phyloP scores from a whole-genome alignment of 2,113 vertebrate species.

The Lycaon pictus region DNA sequence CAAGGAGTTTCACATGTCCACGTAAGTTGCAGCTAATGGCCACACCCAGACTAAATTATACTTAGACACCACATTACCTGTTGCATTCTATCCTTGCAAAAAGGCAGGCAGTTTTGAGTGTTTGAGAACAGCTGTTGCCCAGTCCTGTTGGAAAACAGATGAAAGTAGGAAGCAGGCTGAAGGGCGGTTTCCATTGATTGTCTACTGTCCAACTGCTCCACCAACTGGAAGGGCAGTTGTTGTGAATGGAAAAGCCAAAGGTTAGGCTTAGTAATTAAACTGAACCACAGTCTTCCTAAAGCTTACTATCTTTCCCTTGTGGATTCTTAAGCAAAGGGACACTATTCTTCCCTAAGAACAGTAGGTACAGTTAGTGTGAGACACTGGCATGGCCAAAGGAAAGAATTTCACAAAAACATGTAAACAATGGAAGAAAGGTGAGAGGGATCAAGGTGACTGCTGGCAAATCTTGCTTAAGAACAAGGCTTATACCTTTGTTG shows the following conservation, averaged over 20 bases:
- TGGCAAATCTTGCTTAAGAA: not conserved
- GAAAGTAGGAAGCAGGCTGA: not conserved
- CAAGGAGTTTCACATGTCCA: not conserved
- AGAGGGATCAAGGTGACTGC: not conserved
- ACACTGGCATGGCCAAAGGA: not conserved
- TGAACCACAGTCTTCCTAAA: not conserved
- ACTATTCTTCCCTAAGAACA: not conserved
- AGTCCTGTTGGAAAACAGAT: fast-evolving
- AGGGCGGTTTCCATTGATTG: not conserved
- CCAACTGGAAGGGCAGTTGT: not conserved
- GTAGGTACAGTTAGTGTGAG: not conserved
- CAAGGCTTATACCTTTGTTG: not conserved
- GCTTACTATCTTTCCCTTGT: not conserved
- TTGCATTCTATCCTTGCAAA: fast-evolving
- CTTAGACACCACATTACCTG: fast-evolving
- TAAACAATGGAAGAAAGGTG: not conserved
- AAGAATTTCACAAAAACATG: not conserved
- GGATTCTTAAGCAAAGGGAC: not conserved
- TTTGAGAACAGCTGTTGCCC: not conserved
- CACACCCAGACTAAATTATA: not conserved
- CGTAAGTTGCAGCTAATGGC: not conserved
- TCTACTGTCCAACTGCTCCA: not conserved
- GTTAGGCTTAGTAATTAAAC: not conserved
- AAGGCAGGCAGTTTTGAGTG: not conserved
- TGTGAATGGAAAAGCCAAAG: not conserved